Percentiles rank a stretch among this genome's conserved stretches.
Conservation (phyloP, 1,140 invertebrate species). For the Galleria mellonella region DNA sequence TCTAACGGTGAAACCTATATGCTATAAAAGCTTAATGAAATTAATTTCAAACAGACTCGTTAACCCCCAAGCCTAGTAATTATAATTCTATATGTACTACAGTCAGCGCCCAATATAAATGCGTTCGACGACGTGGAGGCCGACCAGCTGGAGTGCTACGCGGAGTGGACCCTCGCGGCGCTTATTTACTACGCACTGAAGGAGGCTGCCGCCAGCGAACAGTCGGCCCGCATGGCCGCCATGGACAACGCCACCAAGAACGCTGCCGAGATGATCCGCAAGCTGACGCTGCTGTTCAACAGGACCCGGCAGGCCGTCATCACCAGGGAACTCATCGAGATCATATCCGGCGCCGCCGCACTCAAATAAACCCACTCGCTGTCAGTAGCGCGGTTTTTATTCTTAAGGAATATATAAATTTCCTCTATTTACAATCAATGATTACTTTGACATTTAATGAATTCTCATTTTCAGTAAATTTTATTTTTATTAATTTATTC, state of each 20-base stretch:
- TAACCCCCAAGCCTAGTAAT: no score
- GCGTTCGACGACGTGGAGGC: slow-evolving; percentile 92
- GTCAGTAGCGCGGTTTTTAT: neutral
- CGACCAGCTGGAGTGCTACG: slow-evolving; percentile 92
- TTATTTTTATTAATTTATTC: no score
- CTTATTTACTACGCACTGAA: slow-evolving; percentile 96
- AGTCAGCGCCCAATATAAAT: slow-evolving; percentile 84
- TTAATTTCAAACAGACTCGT: no score
- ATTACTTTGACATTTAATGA: no score
- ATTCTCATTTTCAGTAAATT: no score
- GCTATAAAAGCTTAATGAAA: no score
- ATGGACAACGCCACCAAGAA: slow-evolving; percentile 99
- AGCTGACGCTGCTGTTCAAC: slow-evolving; percentile 97
- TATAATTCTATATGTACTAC: no score
- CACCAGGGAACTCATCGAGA: slow-evolving; percentile 99
- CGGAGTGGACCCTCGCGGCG: slow-evolving; percentile 95
- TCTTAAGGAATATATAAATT: neutral
- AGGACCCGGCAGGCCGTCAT: slow-evolving; percentile 99
- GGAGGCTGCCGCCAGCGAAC: slow-evolving; percentile 96
- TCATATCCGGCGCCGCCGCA: slow-evolving; percentile 99
- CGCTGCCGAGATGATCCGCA: slow-evolving; percentile 99
- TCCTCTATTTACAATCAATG: no score
- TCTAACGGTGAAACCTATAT: no score
- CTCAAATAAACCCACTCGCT: slow-evolving; percentile 76
- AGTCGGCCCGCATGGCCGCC: slow-evolving; percentile 98